Conservation (phyloP, 2,888 invertebrate species). For the Perithous albicinctus region DNA sequence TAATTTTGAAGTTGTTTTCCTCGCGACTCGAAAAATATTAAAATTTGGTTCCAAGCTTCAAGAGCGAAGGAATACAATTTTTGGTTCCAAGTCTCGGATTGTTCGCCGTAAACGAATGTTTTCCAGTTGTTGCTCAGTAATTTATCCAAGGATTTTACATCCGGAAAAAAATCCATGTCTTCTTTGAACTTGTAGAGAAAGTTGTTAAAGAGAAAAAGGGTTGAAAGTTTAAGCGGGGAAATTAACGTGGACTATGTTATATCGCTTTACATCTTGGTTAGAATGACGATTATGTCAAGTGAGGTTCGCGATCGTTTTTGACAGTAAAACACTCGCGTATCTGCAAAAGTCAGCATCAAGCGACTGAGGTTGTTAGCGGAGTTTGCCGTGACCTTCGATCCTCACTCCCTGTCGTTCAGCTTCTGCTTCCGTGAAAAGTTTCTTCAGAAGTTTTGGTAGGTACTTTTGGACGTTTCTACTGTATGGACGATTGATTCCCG, state of each 20-base stretch:
- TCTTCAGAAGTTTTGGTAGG: not conserved
- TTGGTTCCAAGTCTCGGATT: conserved; percentile 59
- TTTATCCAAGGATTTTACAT: conserved; percentile 56
- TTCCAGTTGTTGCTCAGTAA: conserved; percentile 66
- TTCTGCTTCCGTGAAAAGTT: conserved; percentile 25
- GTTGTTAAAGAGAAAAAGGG: not conserved
- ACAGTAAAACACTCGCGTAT: conserved; percentile 56
- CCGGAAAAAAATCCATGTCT: conserved; percentile 58
- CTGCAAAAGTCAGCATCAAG: conserved; percentile 31
- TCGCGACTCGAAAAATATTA: conserved; percentile 29
- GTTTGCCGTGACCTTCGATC: conserved; percentile 34
- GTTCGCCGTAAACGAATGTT: conserved; percentile 52
- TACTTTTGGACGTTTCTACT: conserved; percentile 28
- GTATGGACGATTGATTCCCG: conserved; percentile 41
- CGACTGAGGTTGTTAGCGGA: conserved; percentile 6
- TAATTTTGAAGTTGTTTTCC: conserved; percentile 25
- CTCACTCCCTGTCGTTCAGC: not conserved
- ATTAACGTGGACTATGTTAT: conserved; percentile 6
- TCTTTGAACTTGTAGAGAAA: not conserved
- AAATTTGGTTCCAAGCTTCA: conserved; percentile 24
- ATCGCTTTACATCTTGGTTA: conserved; percentile 60
- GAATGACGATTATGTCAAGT: conserved; percentile 34
- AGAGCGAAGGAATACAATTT: conserved; percentile 42
- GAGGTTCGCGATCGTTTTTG: not conserved
- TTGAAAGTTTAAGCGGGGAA: not conserved